These are phyloP conservation scores for Macaca nemestrina DNA, from an alignment of 2,113 vertebrate species.

Conservation along the genomic window DNA sequence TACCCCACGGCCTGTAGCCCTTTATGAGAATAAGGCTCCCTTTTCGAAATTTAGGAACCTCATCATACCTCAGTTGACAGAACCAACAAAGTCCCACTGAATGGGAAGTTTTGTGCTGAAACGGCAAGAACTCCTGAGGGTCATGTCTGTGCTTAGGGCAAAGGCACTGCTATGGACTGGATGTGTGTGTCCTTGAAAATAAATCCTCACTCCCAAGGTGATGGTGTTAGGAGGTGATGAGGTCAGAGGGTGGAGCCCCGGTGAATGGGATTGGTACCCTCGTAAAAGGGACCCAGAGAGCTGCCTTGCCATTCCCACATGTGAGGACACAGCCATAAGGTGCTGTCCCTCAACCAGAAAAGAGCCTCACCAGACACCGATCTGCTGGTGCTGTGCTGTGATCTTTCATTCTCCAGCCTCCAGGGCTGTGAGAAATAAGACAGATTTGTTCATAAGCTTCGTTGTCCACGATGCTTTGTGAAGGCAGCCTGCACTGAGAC, in stretches of 20 bases:
- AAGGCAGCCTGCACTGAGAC: not conserved
- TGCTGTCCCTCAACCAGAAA: no score
- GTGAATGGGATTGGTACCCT: not conserved
- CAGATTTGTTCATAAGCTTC: no score
- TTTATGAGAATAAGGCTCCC: no score
- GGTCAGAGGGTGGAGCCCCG: not conserved
- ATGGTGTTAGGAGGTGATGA: not conserved
- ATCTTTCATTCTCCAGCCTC: not conserved
- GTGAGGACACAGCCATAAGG: not conserved
- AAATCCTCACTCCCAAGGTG: not conserved
- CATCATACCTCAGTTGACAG: no score
- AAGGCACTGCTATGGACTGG: not conserved
- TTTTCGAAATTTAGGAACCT: no score
- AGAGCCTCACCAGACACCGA: not conserved
- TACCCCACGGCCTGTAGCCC: no score
- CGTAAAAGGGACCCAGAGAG: not conserved
- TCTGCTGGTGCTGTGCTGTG: no score
- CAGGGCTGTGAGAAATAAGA: not conserved
- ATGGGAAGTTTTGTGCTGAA: not conserved
- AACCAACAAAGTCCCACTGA: not conserved
- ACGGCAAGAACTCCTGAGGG: not conserved
- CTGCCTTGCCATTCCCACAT: not conserved
- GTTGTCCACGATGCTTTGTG: not conserved
- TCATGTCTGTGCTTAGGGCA: no score
- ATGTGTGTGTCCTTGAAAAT: not conserved